Percentiles rank a stretch among this genome's conserved stretches.
phyloP scores from a whole-genome alignment of 2,797 vertebrate species.

The Rhinogobio ventralis region DNA sequence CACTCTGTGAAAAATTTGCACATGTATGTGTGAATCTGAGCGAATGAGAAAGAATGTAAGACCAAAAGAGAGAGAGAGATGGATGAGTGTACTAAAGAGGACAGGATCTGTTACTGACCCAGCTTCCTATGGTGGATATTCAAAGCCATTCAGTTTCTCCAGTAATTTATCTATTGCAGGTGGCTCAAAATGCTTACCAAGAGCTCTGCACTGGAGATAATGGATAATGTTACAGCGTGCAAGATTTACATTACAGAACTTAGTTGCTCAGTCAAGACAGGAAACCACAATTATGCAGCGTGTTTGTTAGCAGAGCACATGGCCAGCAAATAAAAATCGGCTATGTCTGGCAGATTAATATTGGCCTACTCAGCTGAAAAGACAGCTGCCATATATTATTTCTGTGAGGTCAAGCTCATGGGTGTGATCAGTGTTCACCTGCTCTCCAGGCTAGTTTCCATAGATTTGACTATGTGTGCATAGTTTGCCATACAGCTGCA shows the following conservation, averaged over 20 bases:
- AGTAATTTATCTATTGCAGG: conserved; percentile 70
- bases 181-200: conserved; percentile 72
- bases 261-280: conserved; percentile 56
- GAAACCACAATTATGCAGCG: conserved; percentile 53
- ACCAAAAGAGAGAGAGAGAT: neutral
- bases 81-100: conserved; percentile 28
- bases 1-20: conserved; percentile 17
- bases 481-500: conserved; percentile 51
- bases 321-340: conserved; percentile 59
- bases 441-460: conserved; percentile 52
- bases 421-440: conserved; percentile 40
- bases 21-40: conserved; percentile 23
- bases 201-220: conserved; percentile 71
- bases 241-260: conserved; percentile 69
- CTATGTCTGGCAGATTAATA: conserved; percentile 59
- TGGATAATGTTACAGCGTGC: conserved; percentile 74
- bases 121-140: conserved; percentile 53
- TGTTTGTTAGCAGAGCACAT: conserved; percentile 56
- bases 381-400: conserved; percentile 63
- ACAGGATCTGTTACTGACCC: conserved; percentile 50
- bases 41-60: conserved; percentile 7
- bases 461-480: conserved; percentile 44
- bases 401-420: conserved; percentile 56
- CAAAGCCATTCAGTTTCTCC: conserved; percentile 57
- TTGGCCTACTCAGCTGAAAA: conserved; percentile 53